Base-by-base conservation (phyloP, 2,797 vertebrate genomes). In the Sebastolobus alascanus region DNA sequence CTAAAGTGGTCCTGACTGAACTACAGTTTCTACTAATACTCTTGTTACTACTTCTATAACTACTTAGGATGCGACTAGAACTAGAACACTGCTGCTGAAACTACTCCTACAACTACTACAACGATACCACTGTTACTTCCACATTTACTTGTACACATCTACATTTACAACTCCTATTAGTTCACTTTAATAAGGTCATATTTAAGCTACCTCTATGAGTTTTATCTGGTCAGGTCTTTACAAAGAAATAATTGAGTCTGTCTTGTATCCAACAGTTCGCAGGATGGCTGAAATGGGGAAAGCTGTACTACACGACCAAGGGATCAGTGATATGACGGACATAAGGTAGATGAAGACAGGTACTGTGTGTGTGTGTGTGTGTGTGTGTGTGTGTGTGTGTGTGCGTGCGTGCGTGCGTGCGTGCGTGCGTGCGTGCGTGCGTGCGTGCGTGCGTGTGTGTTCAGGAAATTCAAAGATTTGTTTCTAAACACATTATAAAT, bases 241-340 rank as follows among this genome's bases (percentile, higher is more conserved):
- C n/a, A 29, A 5, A 61, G 22, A 55, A 54, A 64, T 87, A 77
- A 87, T 8, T 6, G 8, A 58, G 27, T 78, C 40, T 20, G 18
- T 50, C 1, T 14, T 85, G 27, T 81, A 20, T 87, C 18, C 63
- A 66, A 86, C 79, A 94, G 94, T 94, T 81, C 2, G 92, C 43
- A 82, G 22, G 31, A 94, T 95, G 94, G 86, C 31, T 18, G 74
- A 91, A 59, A 88, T 95, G 90, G 94, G 90, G 33, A 92, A 73
- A 86, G 56, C 75, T 65, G 91, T 84, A 2, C 86, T 95, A 18
- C 33, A 4, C 0, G 78, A 90, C 5, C 88, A 85, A 74, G 93
- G 93, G 12, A 55, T 94, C 76, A 84, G 80, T 54, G 79, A 94
- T 27, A 87, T 89, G 83, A 33, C 20, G 0, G 82, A 94, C 43